Percentiles rank a stretch among this genome's conserved stretches.
phyloP scores from a whole-genome alignment of 2,797 vertebrate species.

The Morus bassanus region DNA sequence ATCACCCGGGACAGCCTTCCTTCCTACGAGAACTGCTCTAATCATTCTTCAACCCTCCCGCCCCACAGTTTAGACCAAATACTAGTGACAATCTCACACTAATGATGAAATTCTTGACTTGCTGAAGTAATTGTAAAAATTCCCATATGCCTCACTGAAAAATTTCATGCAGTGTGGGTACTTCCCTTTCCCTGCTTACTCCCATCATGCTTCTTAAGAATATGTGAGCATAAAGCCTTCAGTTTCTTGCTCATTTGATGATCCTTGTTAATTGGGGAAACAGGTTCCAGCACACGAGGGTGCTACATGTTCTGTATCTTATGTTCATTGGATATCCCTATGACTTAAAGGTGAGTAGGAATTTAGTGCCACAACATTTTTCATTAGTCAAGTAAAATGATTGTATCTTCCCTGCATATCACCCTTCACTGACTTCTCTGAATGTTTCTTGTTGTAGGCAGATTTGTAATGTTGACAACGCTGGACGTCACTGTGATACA shows the following conservation, averaged over 20 bases:
- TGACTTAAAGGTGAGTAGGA: background rate
- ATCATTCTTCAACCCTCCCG: background rate
- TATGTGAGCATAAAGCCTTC: background rate
- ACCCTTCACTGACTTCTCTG: background rate
- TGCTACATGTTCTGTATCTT: background rate
- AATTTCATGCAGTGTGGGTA: background rate
- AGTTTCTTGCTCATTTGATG: background rate
- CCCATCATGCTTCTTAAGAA: background rate
- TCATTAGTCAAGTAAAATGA: background rate
- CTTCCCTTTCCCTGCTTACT: background rate
- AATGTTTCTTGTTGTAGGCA: background rate
- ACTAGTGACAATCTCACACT: background rate
- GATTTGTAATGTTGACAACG: background rate
- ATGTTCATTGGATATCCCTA: background rate
- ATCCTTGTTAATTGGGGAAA: background rate
- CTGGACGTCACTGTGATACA: background rate
- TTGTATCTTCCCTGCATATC: background rate
- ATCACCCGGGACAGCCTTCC: background rate
- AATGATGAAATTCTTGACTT: background rate
- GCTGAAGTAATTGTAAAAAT: background rate
- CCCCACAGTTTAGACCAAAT: background rate
- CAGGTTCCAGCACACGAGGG: background rate
- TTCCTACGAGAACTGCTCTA: background rate
- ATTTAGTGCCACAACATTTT: background rate
- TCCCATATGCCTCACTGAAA: background rate